Evolutionary conservation across 2,888 invertebrate genomes (phyloP).

Genomic region (Limnephilus rhombicus): DNA sequence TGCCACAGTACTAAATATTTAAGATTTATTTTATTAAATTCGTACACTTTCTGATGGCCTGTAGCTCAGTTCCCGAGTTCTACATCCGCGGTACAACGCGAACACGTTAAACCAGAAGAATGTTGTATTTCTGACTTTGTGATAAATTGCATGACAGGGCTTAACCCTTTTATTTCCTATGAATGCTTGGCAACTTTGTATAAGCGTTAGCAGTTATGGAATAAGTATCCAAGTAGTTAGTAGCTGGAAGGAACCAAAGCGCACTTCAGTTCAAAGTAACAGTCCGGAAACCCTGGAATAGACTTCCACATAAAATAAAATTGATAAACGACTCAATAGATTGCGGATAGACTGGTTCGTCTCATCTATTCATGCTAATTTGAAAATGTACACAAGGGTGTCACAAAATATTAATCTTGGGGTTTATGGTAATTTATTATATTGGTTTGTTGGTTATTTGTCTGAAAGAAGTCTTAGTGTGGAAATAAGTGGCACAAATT

Average conservation of each 20-base stretch:
- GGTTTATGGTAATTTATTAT: no score
- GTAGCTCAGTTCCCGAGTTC: neutral
- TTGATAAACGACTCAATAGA: no score
- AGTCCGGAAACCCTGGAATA: neutral
- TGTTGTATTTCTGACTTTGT: neutral
- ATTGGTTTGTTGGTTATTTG: no score
- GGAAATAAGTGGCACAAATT: no score
- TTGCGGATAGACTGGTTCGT: no score
- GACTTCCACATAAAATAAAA: neutral
- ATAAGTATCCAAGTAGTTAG: neutral
- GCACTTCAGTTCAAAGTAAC: neutral
- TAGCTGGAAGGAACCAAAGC: neutral
- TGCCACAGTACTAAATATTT: no score
- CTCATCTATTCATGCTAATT: no score
- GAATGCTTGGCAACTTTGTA: neutral
- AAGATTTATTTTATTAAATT: no score
- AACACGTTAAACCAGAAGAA: constrained; percentile 23
- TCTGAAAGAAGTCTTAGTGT: no score
- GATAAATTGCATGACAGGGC: constrained; percentile 11
- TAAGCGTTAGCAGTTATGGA: neutral
- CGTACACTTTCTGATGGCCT: no score
- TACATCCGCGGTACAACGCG: neutral
- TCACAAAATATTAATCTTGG: no score
- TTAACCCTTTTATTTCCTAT: constrained; percentile 12
- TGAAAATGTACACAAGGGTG: no score